Conservation (phyloP, 37 sponge, comb jelly and placozoan species). For the Theonella swinhoei region DNA sequence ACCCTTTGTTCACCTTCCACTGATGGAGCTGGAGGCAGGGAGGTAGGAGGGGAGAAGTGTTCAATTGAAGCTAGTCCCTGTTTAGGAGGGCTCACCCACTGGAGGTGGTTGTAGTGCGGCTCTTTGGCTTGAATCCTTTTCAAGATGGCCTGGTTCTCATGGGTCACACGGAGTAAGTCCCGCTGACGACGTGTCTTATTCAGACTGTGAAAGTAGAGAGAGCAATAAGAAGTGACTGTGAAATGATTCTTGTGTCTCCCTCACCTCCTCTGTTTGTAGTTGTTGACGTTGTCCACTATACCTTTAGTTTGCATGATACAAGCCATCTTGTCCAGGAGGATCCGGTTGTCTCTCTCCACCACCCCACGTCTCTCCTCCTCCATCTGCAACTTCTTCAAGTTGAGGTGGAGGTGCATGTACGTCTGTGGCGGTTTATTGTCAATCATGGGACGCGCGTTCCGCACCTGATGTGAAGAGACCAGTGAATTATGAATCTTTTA, state of each 20-base stretch:
- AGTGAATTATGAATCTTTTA: neutral
- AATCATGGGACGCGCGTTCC: slow-evolving; percentile 76
- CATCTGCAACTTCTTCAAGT: slow-evolving; percentile 90
- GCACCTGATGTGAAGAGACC: slow-evolving; percentile 27
- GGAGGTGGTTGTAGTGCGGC: slow-evolving; percentile 76
- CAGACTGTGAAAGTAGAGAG: slow-evolving; percentile 44
- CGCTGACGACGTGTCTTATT: slow-evolving; percentile 79
- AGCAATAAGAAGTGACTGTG: neutral
- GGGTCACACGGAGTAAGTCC: slow-evolving; percentile 77
- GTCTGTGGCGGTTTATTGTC: slow-evolving; percentile 89
- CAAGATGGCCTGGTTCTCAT: slow-evolving; percentile 89
- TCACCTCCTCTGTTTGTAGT: slow-evolving; percentile 79
- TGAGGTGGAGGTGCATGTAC: slow-evolving; percentile 85
- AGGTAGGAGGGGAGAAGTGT: too few relatives aligned
- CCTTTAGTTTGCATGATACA: slow-evolving; percentile 84
- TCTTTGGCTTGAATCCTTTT: slow-evolving; percentile 85
- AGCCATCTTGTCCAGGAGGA: slow-evolving; percentile 90
- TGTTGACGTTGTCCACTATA: slow-evolving; percentile 75
- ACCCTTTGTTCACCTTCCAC: slow-evolving; percentile 82
- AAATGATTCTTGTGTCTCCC: neutral
- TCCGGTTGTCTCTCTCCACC: slow-evolving; percentile 86
- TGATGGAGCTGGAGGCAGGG: slow-evolving; percentile 58
- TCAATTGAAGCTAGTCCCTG: too few relatives aligned
- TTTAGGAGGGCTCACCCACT: slow-evolving; percentile 68
- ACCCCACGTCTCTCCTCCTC: slow-evolving; percentile 84